Evolutionary conservation across 2,797 vertebrate species (phyloP), one percentile per base, ranked within the genome.

Genomic region (Darevskia mixta): DNA sequence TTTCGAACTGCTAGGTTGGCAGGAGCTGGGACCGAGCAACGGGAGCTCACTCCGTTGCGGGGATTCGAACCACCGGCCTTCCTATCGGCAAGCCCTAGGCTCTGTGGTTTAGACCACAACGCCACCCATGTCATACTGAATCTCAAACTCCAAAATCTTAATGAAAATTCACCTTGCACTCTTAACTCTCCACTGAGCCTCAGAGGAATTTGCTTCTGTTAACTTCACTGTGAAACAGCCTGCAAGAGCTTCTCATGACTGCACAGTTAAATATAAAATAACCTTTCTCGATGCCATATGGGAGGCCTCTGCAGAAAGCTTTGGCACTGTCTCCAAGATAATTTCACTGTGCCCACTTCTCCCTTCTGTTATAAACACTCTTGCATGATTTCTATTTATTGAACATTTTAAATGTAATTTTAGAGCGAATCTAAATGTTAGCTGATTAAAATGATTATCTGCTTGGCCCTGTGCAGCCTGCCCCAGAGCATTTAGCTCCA

Each of bases 381-480:
- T 92, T 41, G 0, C 83, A 91, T 92, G 89, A 78, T 90, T 95
- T 90, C 94, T 95, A 95, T 95, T 94, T 89, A 95, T 91, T 94
- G 94, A 92, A 94, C 90, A 92, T 92, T 94, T 94, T 92, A 41
- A 92, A 94, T 94, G 89, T 94, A 92, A 94, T 93, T 93, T 93
- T 94, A 87, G 90, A 92, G 93, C 83, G 91, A 94, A 95, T 93
- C 92, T 77, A 95, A 95, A 95, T 95, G 94, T 95, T 95, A 96
- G 93, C 92, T 93, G 93, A 94, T 94, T 95, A 91, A 91, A 92
- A 89, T 0, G 23, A 93, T 93, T 90, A 87, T 94, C 94, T 95
- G 89, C 90, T 90, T 88, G 87, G 91, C 0, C 0, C 89, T 87
- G 89, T 83, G 58, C 82, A 88, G 89, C 88, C 84, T 87, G 82